Evolutionary conservation across 1,140 invertebrate species (phyloP).

Genomic region (Ectropis grisescens): DNA sequence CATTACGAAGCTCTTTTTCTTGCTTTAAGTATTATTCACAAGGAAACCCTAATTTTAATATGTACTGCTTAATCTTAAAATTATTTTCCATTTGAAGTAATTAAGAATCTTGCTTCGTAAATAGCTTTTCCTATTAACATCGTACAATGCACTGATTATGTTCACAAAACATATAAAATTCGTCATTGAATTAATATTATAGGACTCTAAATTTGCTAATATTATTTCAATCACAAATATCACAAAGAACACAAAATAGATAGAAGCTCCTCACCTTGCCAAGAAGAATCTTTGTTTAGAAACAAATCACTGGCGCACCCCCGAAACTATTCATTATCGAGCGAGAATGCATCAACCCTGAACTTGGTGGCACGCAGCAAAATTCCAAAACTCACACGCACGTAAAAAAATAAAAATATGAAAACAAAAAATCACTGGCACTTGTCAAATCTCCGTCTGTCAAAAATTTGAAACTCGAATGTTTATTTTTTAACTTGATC

Average conservation of each 20-base stretch:
- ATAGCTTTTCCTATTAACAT: too few relatives aligned
- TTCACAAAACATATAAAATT: too few relatives aligned
- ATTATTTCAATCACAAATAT: background rate
- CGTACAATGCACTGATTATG: too few relatives aligned
- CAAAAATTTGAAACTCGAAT: constrained; percentile 3
- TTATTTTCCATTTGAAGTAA: too few relatives aligned
- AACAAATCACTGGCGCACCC: too few relatives aligned
- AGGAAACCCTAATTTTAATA: too few relatives aligned
- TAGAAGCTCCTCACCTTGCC: too few relatives aligned
- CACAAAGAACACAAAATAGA: constrained; percentile 13
- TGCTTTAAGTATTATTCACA: too few relatives aligned
- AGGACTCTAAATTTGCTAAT: background rate
- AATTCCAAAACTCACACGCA: constrained; percentile 54
- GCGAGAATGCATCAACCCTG: constrained; percentile 62
- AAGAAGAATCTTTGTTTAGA: too few relatives aligned
- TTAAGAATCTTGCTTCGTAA: too few relatives aligned
- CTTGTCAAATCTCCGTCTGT: constrained; percentile 8
- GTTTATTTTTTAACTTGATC: constrained; percentile 18
- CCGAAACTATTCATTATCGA: constrained; percentile 43
- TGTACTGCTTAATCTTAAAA: too few relatives aligned
- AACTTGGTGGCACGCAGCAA: constrained; percentile 65
- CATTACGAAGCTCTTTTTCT: too few relatives aligned
- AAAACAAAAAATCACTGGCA: constrained; percentile 17
- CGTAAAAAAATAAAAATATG: constrained; percentile 20
- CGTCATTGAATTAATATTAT: background rate